Percentiles rank a stretch among this genome's conserved stretches.
Conservation (phyloP, 2,888 invertebrate genomes). For the Neuroscelio doddi region DNA sequence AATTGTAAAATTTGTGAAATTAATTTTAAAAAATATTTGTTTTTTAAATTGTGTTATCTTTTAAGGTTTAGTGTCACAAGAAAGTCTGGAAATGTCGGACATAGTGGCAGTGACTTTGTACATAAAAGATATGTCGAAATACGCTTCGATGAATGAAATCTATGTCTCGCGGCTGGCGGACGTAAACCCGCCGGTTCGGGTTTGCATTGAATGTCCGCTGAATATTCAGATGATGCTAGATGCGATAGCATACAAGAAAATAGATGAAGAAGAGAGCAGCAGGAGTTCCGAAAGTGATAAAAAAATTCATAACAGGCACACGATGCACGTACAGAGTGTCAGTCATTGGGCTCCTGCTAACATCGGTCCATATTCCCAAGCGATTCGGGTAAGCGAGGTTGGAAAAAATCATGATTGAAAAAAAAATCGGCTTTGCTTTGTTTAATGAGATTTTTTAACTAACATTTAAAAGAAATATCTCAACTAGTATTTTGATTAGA, state of each 20-base stretch:
- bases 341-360: slow-evolving; percentile 99
- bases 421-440: too few relatives aligned
- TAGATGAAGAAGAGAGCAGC: slow-evolving; percentile 50
- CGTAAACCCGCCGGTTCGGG: slow-evolving; percentile 88
- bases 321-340: slow-evolving; percentile 95
- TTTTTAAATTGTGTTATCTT: not conserved
- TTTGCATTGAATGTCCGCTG: slow-evolving; percentile 87
- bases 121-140: slow-evolving; percentile 87
- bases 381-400: slow-evolving; percentile 79
- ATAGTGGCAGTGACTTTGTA: slow-evolving; percentile 89
- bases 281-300: slow-evolving; percentile 48
- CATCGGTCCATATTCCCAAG: slow-evolving; percentile 97
- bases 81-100: slow-evolving; percentile 73
- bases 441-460: too few relatives aligned
- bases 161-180: slow-evolving; percentile 84
- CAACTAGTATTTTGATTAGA: too few relatives aligned
- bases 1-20: too few relatives aligned
- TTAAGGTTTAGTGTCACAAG: slow-evolving; percentile 65
- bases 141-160: slow-evolving; percentile 82
- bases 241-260: slow-evolving; percentile 78
- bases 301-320: slow-evolving; percentile 74
- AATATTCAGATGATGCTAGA: slow-evolving; percentile 85
- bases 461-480: too few relatives aligned
- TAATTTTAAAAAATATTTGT: too few relatives aligned
- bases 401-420: too few relatives aligned